Percentiles rank a stretch among this genome's conserved stretches.
phyloP scores from a whole-genome alignment of 2,797 vertebrate genomes.

The Pampus argenteus region DNA sequence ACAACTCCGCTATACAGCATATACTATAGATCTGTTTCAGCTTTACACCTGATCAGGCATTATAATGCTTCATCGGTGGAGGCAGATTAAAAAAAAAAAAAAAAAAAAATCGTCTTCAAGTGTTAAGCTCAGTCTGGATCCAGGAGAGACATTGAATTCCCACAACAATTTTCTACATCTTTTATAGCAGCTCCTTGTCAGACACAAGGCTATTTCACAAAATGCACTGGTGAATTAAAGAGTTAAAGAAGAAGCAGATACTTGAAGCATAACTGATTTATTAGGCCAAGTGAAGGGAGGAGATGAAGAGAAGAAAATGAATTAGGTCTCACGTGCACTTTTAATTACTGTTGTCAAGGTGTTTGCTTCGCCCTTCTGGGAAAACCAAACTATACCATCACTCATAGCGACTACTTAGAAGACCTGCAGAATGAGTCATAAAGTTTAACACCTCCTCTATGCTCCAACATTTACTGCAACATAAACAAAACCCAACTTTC shows the following conservation, averaged over 20 bases:
- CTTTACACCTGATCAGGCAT: slow-evolving; percentile 43
- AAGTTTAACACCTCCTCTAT: slow-evolving; percentile 56
- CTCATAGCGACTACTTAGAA: slow-evolving; percentile 59
- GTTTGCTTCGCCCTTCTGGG: slow-evolving; percentile 77
- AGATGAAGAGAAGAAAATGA: slow-evolving; percentile 69
- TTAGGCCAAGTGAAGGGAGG: slow-evolving; percentile 71
- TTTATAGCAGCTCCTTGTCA: slow-evolving; percentile 69
- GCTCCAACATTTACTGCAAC: slow-evolving; percentile 64
- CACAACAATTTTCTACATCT: slow-evolving; percentile 75
- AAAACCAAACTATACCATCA: slow-evolving; percentile 66
- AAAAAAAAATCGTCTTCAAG: slow-evolving; percentile 55
- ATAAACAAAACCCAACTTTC: slow-evolving; percentile 63
- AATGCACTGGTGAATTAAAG: slow-evolving; percentile 65
- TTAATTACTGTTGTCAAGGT: slow-evolving; percentile 82
- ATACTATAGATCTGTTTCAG: slow-evolving; percentile 7
- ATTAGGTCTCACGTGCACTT: slow-evolving; percentile 73
- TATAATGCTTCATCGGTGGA: slow-evolving; percentile 44
- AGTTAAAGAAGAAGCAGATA: slow-evolving; percentile 69
- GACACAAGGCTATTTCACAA: slow-evolving; percentile 65
- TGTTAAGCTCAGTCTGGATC: slow-evolving; percentile 57
- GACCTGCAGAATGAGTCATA: slow-evolving; percentile 54
- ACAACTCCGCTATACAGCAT: slow-evolving; percentile 12
- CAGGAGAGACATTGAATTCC: slow-evolving; percentile 73
- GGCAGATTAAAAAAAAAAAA: slow-evolving; percentile 66
- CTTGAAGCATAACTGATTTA: slow-evolving; percentile 81